Conservation (phyloP, 2,797 vertebrate species). For the Tragelaphus eurycerus region DNA sequence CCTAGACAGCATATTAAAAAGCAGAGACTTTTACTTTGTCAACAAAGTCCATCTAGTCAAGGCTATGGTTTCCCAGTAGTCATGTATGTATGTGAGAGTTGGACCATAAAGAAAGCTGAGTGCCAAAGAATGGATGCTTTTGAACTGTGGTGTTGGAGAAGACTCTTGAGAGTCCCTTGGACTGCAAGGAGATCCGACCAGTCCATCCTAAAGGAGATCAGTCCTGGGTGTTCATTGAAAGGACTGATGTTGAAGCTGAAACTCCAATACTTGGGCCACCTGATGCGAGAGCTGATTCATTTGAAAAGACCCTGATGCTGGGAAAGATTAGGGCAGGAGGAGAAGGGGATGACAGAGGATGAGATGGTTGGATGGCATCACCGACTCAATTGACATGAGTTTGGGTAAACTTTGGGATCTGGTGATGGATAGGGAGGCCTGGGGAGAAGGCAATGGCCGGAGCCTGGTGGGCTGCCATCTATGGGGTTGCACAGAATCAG, state of each 20-base stretch:
- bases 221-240: not conserved
- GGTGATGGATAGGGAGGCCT: not conserved
- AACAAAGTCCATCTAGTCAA: not conserved
- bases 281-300: not conserved
- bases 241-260: not conserved
- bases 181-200: not conserved
- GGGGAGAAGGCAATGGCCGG: no score
- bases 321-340: not conserved
- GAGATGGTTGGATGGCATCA: not conserved
- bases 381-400: not conserved
- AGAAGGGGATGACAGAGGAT: not conserved
- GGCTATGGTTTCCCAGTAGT: not conserved
- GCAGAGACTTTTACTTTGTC: no score
- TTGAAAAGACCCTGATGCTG: not conserved
- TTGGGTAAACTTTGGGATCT: not conserved
- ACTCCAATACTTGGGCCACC: not conserved
- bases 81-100: no score
- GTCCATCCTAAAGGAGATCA: not conserved
- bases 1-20: no score
- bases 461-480: not conserved
- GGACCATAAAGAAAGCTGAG: not conserved
- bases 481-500: accelerated
- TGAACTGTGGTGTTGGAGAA: not conserved
- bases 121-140: not conserved
- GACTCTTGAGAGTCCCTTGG: not conserved